Conservation (phyloP, 2,888 invertebrate genomes). For the Polydesmus complanatus region DNA sequence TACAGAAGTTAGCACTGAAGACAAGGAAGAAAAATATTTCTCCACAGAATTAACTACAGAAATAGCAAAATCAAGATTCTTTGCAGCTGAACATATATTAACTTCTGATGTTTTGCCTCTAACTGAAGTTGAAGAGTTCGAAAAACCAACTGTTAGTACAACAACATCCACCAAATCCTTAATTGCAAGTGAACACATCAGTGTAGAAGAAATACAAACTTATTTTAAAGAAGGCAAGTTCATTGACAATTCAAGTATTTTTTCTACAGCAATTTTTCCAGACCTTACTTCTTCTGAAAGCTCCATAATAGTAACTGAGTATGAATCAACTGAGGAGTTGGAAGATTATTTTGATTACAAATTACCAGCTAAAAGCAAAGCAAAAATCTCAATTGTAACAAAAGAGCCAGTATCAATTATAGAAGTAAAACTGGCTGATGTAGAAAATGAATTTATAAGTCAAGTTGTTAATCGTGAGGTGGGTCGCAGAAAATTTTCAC, state of each 20-base stretch:
- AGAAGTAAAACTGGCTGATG: constrained; percentile 5
- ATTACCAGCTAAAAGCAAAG: neutral
- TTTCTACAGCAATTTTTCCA: neutral
- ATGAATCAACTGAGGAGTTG: neutral
- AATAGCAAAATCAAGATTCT: constrained; percentile 6
- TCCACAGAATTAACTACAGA: neutral
- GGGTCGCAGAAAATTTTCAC: neutral
- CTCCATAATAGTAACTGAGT: neutral
- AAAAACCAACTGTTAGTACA: neutral
- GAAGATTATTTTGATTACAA: neutral
- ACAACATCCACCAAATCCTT: neutral
- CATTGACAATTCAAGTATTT: neutral
- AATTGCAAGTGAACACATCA: constrained; percentile 1
- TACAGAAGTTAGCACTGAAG: constrained; percentile 3
- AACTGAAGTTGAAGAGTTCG: neutral
- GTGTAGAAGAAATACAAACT: neutral
- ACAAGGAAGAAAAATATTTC: constrained; percentile 12
- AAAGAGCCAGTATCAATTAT: constrained; percentile 1
- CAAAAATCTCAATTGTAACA: neutral
- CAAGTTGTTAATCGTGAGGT: neutral
- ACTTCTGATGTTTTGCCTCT: neutral
- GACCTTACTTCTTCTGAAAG: neutral
- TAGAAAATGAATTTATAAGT: neutral
- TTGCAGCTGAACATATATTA: constrained; percentile 9
- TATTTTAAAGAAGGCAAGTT: constrained; percentile 2